Percentiles rank a stretch among this genome's conserved stretches.
Evolutionary conservation across 2,888 invertebrate genomes (phyloP).

Genomic region (Pomacea canaliculata): DNA sequence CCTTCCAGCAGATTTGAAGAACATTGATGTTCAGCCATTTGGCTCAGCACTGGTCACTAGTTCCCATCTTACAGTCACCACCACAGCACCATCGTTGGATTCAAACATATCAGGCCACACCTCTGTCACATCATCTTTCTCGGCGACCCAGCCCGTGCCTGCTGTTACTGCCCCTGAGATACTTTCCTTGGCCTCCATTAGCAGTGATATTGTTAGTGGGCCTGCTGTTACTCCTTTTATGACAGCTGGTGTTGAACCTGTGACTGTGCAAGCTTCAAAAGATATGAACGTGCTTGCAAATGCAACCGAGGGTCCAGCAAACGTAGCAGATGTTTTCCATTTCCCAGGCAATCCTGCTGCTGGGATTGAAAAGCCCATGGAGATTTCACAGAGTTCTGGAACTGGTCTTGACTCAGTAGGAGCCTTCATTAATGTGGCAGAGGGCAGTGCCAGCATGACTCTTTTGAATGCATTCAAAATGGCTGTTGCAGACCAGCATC

Average conservation of each 20-base stretch:
- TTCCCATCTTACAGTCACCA: slow-evolving; percentile 14
- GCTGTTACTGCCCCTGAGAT: slow-evolving; percentile 6
- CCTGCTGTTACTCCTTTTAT: neutral
- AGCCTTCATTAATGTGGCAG: slow-evolving; percentile 21
- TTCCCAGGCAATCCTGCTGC: slow-evolving; percentile 13
- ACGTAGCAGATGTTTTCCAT: slow-evolving; percentile 15
- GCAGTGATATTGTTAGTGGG: neutral
- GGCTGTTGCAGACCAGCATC: slow-evolving; percentile 18
- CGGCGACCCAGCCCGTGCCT: slow-evolving; percentile 11
- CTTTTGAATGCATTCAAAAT: slow-evolving; percentile 21
- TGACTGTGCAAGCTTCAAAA: no score
- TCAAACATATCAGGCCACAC: slow-evolving; percentile 11
- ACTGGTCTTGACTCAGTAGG: neutral
- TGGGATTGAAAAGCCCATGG: slow-evolving; percentile 5
- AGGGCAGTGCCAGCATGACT: slow-evolving; percentile 14
- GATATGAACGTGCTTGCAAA: no score
- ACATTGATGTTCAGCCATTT: slow-evolving; percentile 3
- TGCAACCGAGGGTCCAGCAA: neutral
- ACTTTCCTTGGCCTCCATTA: neutral
- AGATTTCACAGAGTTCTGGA: neutral
- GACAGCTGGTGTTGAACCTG: no score
- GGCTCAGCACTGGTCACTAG: neutral
- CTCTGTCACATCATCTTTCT: slow-evolving; percentile 10
- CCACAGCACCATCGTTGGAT: slow-evolving; percentile 1
- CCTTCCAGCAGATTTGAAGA: slow-evolving; percentile 10